Percentiles rank a stretch among this genome's conserved stretches.
These are phyloP conservation scores for Novumbra hubbsi DNA, from an alignment of 2,797 vertebrate genomes.

Conservation along the genomic window DNA sequence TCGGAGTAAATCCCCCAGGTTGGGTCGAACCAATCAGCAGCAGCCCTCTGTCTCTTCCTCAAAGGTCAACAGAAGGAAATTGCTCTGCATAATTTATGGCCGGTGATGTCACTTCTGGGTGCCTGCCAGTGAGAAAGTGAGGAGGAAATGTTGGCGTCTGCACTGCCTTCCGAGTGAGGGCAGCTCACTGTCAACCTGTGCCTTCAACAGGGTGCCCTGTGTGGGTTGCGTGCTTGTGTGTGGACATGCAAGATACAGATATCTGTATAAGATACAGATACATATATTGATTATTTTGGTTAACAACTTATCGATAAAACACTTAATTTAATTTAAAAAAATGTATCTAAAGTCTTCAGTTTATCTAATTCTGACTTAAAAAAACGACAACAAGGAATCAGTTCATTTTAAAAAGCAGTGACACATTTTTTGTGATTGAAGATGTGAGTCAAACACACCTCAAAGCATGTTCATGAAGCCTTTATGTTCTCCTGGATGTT, in stretches of 20 bases:
- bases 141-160: conserved; percentile 34
- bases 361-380: no score
- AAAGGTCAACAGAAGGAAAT: conserved; percentile 66
- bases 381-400: no score
- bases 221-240: conserved; percentile 7
- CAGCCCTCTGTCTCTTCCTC: conserved; percentile 22
- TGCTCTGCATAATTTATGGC: conserved; percentile 64
- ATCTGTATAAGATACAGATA: conserved; percentile 5
- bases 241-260: conserved; percentile 4
- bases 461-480: no score
- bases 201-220: neutral
- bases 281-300: no score
- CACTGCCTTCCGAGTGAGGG: conserved; percentile 14
- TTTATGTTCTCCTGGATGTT: no score
- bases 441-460: no score
- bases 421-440: no score
- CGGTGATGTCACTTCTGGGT: conserved; percentile 37
- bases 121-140: conserved; percentile 26
- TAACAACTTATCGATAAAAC: no score
- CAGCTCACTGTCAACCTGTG: conserved; percentile 1
- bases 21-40: conserved; percentile 33
- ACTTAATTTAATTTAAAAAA: no score
- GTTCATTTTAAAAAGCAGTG: no score
- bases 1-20: neutral
- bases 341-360: no score